Base-by-base conservation (phyloP, 2,797 vertebrate genomes). In the Muscicapa striata region DNA sequence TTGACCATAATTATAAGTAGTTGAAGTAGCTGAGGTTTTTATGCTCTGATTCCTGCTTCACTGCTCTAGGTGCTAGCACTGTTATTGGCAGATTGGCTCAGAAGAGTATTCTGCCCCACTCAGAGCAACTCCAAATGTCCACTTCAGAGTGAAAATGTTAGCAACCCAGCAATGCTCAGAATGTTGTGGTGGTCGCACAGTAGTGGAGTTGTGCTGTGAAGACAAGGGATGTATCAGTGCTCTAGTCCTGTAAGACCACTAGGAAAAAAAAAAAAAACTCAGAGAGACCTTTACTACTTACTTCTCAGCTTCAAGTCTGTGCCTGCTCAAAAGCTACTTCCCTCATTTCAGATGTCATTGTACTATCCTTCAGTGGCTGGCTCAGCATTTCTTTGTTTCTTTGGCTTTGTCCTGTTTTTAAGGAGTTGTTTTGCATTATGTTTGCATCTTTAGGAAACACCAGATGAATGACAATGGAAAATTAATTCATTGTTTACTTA, bases 351-450 rank as follows among this genome's bases (percentile, higher is more conserved):
- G n/a, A 41, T 43, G 41, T 59, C 49, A 13, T 32, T 55, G 30
- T 55, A 48, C 20, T 74, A 51, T 75, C 34, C 34, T 66, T 79
- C 59, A 76, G 69, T 45, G 51, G 13, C 59, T 81, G 73, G 26
- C 38, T 93, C 38, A 61, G 55, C n/a, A 38, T 80, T 91, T 91
- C 77, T 68, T 89, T 38, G 16, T 70, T 84, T 90, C 62, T 79
- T 93, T 86, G 52, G 32, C 5, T 90, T 88, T 91, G 59, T 82
- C 11, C 32, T 82, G 3, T 84, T 91, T 95, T 91, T 69, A 79
- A 86, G 48, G 38, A 49, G 32, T 69, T 84, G 26, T 19, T 92
- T 90, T 52, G 30, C 81, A n/a, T 75, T 66, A 67, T 57, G 40
- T 84, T 74, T 84, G 32, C 45, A 38, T 73, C 93, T 88, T 40